phyloP scores from a whole-genome alignment of 2,113 vertebrate species.

The Clarias gariepinus region DNA sequence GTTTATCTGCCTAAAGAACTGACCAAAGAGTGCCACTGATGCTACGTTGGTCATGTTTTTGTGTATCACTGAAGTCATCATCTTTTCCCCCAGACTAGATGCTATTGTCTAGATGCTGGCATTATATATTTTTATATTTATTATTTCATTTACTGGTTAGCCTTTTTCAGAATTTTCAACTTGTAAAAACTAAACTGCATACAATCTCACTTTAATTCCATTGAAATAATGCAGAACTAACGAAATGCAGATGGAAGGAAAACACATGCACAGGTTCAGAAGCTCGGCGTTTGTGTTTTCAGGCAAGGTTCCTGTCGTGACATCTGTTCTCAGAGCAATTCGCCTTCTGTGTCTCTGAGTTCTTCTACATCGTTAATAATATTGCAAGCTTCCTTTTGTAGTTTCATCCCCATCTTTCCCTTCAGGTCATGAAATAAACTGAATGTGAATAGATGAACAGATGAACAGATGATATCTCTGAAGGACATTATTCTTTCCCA shows the following conservation, averaged over 20 bases:
- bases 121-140: neutral
- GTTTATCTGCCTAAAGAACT: neutral
- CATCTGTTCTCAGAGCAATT: conserved; percentile 22
- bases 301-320: neutral
- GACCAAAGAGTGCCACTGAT: neutral
- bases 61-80: neutral
- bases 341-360: neutral
- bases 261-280: neutral
- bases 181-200: neutral
- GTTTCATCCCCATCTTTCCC: neutral
- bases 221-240: neutral
- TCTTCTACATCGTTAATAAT: conserved; percentile 20
- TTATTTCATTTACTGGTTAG: neutral
- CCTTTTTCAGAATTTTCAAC: neutral
- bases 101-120: neutral
- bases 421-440: conserved; percentile 5
- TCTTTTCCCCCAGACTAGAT: neutral
- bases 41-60: neutral
- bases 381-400: conserved; percentile 3
- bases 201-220: neutral
- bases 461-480: conserved; percentile 15
- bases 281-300: neutral
- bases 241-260: neutral
- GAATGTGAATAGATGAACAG: conserved; percentile 14
- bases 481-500: neutral